Conservation (phyloP, 2,113 vertebrate genomes). For the Fulica atra region DNA sequence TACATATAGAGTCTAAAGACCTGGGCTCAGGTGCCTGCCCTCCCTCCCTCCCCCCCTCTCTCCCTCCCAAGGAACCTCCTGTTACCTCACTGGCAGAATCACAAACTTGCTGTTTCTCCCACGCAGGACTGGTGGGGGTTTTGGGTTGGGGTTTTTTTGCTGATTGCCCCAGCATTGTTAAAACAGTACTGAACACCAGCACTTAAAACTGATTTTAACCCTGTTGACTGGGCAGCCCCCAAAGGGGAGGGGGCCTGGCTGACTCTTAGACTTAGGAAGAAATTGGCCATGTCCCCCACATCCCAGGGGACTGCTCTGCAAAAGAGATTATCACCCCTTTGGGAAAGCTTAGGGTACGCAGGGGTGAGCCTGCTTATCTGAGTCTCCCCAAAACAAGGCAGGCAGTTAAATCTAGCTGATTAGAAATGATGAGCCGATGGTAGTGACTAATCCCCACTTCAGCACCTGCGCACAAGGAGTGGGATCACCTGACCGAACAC, state of each 20-base stretch:
- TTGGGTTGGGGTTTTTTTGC: not conserved
- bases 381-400: not conserved
- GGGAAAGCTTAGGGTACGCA: not conserved
- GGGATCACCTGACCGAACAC: not conserved
- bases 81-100: not conserved
- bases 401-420: not conserved
- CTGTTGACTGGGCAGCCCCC: not conserved
- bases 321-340: not conserved
- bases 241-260: not conserved
- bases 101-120: not conserved
- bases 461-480: not conserved
- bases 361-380: not conserved
- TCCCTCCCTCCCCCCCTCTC: not conserved
- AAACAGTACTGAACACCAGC: not conserved
- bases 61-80: not conserved
- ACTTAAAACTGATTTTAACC: not conserved
- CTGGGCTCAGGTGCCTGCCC: not conserved
- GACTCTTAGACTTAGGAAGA: not conserved
- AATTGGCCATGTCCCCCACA: not conserved
- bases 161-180: not conserved
- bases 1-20: not conserved
- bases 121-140: fast-evolving
- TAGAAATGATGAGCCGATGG: not conserved
- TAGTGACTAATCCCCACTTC: not conserved
- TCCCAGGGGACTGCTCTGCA: not conserved